Conservation (phyloP, 2,888 invertebrate genomes). For the Herminia tarsipennalis region DNA sequence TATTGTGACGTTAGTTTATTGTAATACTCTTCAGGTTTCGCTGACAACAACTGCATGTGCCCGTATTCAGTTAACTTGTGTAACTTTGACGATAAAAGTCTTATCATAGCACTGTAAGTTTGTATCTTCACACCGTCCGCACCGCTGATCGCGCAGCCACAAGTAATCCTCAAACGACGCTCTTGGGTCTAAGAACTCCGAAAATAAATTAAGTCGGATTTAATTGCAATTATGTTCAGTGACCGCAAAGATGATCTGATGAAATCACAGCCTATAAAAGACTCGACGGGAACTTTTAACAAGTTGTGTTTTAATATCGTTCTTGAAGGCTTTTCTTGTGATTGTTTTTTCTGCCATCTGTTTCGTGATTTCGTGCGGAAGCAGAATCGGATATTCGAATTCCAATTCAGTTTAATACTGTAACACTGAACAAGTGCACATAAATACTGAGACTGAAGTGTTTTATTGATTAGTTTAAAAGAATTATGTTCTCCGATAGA, state of each 20-base stretch:
- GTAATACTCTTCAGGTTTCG: conserved; percentile 9
- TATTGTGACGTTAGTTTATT: conserved; percentile 8
- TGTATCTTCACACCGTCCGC: conserved; percentile 18
- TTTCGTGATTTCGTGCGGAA: conserved; percentile 32
- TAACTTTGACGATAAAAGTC: conserved; percentile 46
- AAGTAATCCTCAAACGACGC: conserved; percentile 41
- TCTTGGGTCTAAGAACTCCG: conserved; percentile 45
- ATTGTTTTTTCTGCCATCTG: conserved; percentile 41
- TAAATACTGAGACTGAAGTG: conserved; percentile 14
- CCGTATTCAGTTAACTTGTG: conserved; percentile 26
- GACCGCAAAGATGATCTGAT: conserved; percentile 54
- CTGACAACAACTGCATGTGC: conserved; percentile 6
- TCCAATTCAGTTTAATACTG: conserved; percentile 10
- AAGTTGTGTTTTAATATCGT: conserved; percentile 35
- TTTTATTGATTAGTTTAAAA: conserved; percentile 6
- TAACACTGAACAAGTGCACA: conserved; percentile 6
- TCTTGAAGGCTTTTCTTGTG: conserved; percentile 38
- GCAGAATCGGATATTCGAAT: conserved; percentile 16
- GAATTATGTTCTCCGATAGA: conserved; percentile 15
- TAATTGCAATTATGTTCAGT: conserved; percentile 58
- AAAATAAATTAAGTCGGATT: conserved; percentile 56
- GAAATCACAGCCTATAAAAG: conserved; percentile 36
- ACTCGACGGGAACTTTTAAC: conserved; percentile 31
- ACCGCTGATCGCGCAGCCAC: conserved; percentile 34
- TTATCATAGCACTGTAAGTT: conserved; percentile 37